These are phyloP conservation scores for Xiphorhynchus erythropygius DNA, from an alignment of 2,797 vertebrate genomes.

Conservation along the genomic window DNA sequence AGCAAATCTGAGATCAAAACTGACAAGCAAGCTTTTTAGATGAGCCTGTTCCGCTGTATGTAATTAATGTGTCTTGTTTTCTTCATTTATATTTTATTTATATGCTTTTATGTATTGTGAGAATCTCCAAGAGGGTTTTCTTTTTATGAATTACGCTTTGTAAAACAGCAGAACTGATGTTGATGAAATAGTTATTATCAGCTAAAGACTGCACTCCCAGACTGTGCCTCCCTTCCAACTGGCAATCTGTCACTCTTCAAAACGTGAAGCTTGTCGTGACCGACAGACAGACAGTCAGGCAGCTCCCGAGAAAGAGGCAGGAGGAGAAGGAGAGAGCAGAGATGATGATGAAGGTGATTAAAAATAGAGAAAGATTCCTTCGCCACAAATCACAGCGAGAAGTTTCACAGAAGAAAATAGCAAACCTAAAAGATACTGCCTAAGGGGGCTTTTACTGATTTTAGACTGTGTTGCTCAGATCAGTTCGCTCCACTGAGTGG, in stretches of 20 bases:
- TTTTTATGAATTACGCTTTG: slow-evolving; percentile 68
- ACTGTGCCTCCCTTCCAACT: slow-evolving; percentile 21
- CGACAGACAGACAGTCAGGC: slow-evolving; percentile 32
- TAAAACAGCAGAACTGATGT: slow-evolving; percentile 49
- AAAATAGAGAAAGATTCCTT: slow-evolving; percentile 54
- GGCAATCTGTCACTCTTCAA: slow-evolving; percentile 58
- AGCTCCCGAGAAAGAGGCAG: neutral
- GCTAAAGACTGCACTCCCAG: slow-evolving; percentile 28
- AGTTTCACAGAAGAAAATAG: slow-evolving; percentile 31
- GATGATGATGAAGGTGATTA: slow-evolving; percentile 19
- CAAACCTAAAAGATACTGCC: slow-evolving; percentile 51
- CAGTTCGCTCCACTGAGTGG: slow-evolving; percentile 38
- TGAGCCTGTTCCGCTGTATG: slow-evolving; percentile 58
- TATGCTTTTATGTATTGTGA: slow-evolving; percentile 70
- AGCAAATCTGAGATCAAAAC: slow-evolving; percentile 62
- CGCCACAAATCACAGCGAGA: neutral
- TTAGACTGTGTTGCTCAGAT: slow-evolving; percentile 40
- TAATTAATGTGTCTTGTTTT: slow-evolving; percentile 76
- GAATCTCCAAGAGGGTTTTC: slow-evolving; percentile 58
- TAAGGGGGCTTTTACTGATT: slow-evolving; percentile 65
- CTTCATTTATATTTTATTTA: slow-evolving; percentile 77
- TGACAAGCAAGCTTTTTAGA: slow-evolving; percentile 68
- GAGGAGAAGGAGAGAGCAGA: neutral
- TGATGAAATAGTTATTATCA: slow-evolving; percentile 68
- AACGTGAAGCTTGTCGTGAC: neutral